Evolutionary conservation across 2,888 invertebrate genomes (phyloP), one percentile per base, ranked within the genome.

Genomic region (Augiades crinisus): DNA sequence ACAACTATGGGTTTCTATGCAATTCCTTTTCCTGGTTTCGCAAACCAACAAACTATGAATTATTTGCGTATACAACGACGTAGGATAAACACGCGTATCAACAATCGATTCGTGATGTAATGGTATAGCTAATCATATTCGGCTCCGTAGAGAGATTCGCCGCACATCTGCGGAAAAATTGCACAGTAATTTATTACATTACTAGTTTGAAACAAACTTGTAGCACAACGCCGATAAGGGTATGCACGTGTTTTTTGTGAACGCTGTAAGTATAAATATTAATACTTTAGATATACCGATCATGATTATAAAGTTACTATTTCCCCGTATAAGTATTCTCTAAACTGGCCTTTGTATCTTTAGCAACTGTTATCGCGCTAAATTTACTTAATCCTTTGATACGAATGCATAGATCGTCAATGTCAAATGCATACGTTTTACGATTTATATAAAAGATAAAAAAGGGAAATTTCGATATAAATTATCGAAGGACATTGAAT

Each of bases 21-120:
- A 66, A 60, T 67, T 68, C 65, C 68, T 66, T 63, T 70, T 72
- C 70, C 70, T 67, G 58, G 70, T 74, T 72, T 70, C 69, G 67
- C 62, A 74, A 74, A 64, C 54, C 53, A 36, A 43, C 36, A 30
- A 52, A 52, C 27, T 51, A 30, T 27, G 31, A 34, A 46, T 36
- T 17, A 47, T 50, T 43, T 50, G 34, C 43, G 43, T 36, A 19
- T 30, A 40, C 14, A 50, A 24, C 36, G 13, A 43, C 33, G 16
- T 41, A 19, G 12, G 1, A 19, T 21, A 37, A 2, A 27, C 30
- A 31, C 31, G 30, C 19, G n/a, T 40, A 21, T 33, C 33, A 34
- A 22, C 21, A 34, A 45, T 33, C 21, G 10, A 45, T 22, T 16
- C 8, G 31, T 31, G 19, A 31, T 8, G 43, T 43, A 43, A 43